Conservation (phyloP, 1,140 invertebrate species). For the Colletes latitarsis region DNA sequence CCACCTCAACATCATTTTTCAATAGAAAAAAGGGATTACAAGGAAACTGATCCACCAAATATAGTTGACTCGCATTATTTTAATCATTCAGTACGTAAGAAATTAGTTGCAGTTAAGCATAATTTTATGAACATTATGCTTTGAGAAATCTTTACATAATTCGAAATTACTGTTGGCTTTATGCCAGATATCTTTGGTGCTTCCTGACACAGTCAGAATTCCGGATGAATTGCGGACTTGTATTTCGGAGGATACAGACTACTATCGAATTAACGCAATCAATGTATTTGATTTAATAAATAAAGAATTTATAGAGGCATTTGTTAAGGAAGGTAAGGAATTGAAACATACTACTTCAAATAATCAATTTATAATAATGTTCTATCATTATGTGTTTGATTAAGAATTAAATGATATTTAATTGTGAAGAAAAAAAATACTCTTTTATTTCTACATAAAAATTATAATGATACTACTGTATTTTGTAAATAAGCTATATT, state of each 20-base stretch:
- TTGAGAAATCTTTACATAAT: conserved; percentile 71
- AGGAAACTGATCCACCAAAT: conserved; percentile 54
- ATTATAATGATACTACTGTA: conserved; percentile 28
- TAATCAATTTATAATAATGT: not conserved
- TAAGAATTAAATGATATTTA: conserved; percentile 15
- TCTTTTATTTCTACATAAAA: conserved; percentile 30
- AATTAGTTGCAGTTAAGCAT: conserved; percentile 38
- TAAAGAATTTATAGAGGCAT: conserved; percentile 81
- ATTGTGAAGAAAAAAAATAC: not conserved
- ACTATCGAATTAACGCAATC: conserved; percentile 81
- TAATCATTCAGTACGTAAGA: conserved; percentile 80
- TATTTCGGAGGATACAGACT: conserved; percentile 80
- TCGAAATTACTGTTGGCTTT: conserved; percentile 70
- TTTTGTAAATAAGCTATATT: not conserved
- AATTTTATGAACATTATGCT: conserved; percentile 63
- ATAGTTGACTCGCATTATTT: conserved; percentile 78
- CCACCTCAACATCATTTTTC: conserved; percentile 75
- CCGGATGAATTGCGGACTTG: conserved; percentile 74
- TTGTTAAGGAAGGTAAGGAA: conserved; percentile 79
- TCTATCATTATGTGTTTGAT: not conserved
- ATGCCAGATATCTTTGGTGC: conserved; percentile 81
- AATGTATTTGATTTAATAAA: conserved; percentile 78
- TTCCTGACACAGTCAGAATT: conserved; percentile 79
- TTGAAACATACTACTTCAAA: not conserved
- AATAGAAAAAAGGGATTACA: conserved; percentile 61